Base-by-base conservation (phyloP, 2,113 vertebrate genomes). In the Illadopsis cleaveri region DNA sequence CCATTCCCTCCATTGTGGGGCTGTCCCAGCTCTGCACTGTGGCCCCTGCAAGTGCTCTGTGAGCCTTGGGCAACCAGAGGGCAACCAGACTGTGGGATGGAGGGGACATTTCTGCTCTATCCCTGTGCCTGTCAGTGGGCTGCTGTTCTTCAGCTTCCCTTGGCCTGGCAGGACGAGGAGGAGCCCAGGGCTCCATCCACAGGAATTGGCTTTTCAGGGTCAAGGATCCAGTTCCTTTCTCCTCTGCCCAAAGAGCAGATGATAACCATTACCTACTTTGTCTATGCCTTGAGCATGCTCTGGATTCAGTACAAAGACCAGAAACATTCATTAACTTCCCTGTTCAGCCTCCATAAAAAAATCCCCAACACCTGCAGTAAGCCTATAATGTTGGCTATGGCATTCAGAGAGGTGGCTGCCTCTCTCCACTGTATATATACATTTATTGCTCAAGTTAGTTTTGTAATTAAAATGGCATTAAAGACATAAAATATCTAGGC, bases 1-100 rank as follows among this genome's bases (percentile, higher is more conserved):
- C 5, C n/a, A 4, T 14, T 12, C 5, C 5, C 9, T 66, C 31
- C 23, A 3, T 2, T 0, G 0, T 8, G 27, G 18, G 81, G 10
- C 38, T 69, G n/a, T 75, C 42, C 35, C 15, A 4, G 3, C n/a
- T 35, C 19, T 23, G 9, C 1, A 2, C 22, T 44, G 77, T 45
- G 48, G 53, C 5, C 15, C 11, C 37, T 44, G 27, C 33, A 9
- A 0, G 0, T 10, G 30, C 8, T 22, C 22, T 30, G 28, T 2
- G 33, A 7, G 9, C 11, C 23, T 15, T 51, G 81, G n/a, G 10
- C 53, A n/a, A n/a, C n/a, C n/a, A n/a, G 47, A 50, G 33, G 23
- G 30, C 30, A 79, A 23, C 5, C 40, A 65, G 37, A 3, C 3
- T 72, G 45, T 0, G 0, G 40, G 17, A 10, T 5, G 22, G 9